Evolutionary conservation across 2,113 vertebrate genomes (phyloP), one percentile per base, ranked within the genome.

Genomic region (Mormyrus lacerda): DNA sequence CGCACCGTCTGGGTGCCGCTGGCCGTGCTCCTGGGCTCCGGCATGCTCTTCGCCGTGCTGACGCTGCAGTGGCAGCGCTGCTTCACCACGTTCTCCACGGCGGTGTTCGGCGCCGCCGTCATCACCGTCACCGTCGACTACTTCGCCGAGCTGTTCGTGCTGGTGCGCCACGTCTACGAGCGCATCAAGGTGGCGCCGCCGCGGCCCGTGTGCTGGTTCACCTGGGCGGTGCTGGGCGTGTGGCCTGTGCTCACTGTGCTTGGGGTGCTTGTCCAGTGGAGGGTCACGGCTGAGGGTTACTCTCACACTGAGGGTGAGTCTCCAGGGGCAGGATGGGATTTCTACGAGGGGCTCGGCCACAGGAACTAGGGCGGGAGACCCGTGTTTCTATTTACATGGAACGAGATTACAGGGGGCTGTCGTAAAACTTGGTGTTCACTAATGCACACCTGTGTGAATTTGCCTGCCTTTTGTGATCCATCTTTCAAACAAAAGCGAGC

Each of bases 41-140:
- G 98, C 91, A 98, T 99, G 97, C 95, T 99, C 87, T 99, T 97
- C 0, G 98, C 98, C 0, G 97, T 99, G 93, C 97, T 99, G 89
- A 98, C 98, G 0, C 95, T 99, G 90, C 98, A 99, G 93, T 99
- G 98, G 98, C 98, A 98, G 91, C 97, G 97, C 42, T 97, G 96
- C 44, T 98, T 99, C 92, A 98, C 97, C 94, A 98, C 98, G 0
- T 94, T 99, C 79, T 98, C 98, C 93, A 99, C 98, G 0, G 97
- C 98, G 0, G 95, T 97, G 90, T 99, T 99, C 0, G 98, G 98
- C 2, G 97, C 97, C 0, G 98, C 98, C 0, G 97, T 99, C 93
- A 98, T 99, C 93, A 97, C 97, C 0, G 97, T 98, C 87, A 98
- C 97, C 0, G 91, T 97, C 0, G 98, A 99, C 95, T 99, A 99